Percentiles rank a stretch among this genome's conserved stretches.
Evolutionary conservation across 2,888 invertebrate species (phyloP).

Genomic region (Macrosoma leucophasiata): DNA sequence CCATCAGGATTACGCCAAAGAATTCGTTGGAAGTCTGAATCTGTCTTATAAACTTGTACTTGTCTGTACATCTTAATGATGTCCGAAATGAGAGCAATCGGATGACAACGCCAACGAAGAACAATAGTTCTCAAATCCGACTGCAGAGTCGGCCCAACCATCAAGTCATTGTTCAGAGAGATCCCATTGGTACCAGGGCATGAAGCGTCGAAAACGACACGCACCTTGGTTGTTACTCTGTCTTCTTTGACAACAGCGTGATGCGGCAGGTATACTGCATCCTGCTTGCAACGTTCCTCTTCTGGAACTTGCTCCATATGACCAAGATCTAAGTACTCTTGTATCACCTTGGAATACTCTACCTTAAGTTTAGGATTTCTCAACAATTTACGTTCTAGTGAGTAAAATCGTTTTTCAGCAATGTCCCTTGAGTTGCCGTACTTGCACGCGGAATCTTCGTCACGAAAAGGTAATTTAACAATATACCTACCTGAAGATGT

Average conservation of each 20-base stretch:
- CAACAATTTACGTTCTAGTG: conserved; percentile 17
- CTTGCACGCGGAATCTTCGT: conserved; percentile 11
- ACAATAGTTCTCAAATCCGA: conserved; percentile 27
- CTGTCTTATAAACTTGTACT: conserved; percentile 11
- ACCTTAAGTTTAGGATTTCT: conserved; percentile 17
- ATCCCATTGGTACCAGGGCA: conserved; percentile 15
- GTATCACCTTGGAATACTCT: conserved; percentile 22
- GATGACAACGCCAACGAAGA: conserved; percentile 23
- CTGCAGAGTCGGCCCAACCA: conserved; percentile 29
- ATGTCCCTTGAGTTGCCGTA: conserved; percentile 16
- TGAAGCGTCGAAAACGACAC: conserved; percentile 22
- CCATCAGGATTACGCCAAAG: conserved; percentile 20
- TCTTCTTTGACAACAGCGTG: conserved; percentile 28
- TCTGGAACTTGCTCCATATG: conserved; percentile 20
- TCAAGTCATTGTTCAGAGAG: conserved; percentile 26
- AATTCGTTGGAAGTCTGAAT: conserved; percentile 20
- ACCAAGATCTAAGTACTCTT: conserved; percentile 22
- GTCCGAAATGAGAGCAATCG: conserved; percentile 19
- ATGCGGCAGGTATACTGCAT: conserved; percentile 29
- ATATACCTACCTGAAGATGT: conserved; percentile 20
- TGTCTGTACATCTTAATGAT: conserved; percentile 32
- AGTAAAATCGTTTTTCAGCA: conserved; percentile 19
- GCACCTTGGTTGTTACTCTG: conserved; percentile 16
- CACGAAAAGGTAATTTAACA: conserved; percentile 24
- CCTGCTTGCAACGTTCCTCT: no score